These are phyloP conservation scores for Tor tambroides DNA, from an alignment of 2,113 vertebrate species.

Conservation along the genomic window DNA sequence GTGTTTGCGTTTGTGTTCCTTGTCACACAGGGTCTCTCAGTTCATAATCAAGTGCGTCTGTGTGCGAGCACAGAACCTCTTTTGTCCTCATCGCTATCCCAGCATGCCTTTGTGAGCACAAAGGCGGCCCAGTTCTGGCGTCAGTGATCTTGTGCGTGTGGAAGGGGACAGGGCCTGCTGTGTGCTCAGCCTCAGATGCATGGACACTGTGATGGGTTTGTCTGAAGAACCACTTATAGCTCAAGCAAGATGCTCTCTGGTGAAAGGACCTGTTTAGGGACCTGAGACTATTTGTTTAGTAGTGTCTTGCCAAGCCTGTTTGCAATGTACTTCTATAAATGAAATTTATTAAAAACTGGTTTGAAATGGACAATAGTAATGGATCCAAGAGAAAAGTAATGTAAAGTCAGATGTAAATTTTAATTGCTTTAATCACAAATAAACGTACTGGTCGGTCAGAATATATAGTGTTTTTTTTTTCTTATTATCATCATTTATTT, in stretches of 20 bases:
- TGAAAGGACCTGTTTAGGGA: neutral
- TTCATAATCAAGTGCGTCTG: slow-evolving; percentile 40
- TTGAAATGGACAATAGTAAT: neutral
- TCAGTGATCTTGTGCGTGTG: neutral
- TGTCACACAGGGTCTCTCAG: slow-evolving; percentile 26
- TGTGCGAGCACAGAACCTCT: slow-evolving; percentile 59
- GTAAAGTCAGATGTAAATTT: neutral
- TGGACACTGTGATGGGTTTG: neutral
- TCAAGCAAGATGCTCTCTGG: neutral
- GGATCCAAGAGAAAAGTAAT: neutral
- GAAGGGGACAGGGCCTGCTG: slow-evolving; percentile 37
- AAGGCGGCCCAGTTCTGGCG: slow-evolving; percentile 65
- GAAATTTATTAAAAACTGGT: neutral
- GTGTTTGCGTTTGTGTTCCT: slow-evolving; percentile 28
- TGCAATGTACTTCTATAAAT: neutral
- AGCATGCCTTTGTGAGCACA: slow-evolving; percentile 61
- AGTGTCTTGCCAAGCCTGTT: neutral
- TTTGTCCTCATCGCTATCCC: slow-evolving; percentile 57
- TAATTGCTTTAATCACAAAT: too few relatives aligned
- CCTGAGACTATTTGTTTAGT: neutral
- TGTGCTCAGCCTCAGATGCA: neutral
- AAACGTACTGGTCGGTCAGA: too few relatives aligned
- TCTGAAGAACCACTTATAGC: slow-evolving; percentile 5
- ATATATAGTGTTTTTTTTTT: too few relatives aligned
- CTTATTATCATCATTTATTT: too few relatives aligned